phyloP scores from a whole-genome alignment of 2,888 invertebrate species.

The Aphodius sticticus region DNA sequence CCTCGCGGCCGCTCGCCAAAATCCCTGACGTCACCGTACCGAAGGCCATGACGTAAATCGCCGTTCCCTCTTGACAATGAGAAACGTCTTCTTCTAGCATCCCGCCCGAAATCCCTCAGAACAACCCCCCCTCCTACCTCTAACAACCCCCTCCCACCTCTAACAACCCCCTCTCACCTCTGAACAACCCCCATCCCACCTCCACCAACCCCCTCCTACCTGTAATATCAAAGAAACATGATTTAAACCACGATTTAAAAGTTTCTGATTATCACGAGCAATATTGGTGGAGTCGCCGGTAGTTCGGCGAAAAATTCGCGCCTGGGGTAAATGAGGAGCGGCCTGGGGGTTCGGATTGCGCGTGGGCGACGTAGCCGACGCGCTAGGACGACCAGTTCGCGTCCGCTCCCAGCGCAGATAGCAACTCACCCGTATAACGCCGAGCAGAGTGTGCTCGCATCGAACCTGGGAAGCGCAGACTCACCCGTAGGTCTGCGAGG shows the following conservation, averaged over 20 bases:
- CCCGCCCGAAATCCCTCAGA: neutral
- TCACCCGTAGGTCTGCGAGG: neutral
- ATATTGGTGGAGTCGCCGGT: too few species aligned
- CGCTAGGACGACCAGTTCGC: slow-evolving; percentile 59
- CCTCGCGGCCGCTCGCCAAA: neutral
- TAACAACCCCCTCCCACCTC: too few species aligned
- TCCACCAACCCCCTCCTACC: neutral
- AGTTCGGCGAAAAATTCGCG: neutral
- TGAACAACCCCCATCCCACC: too few species aligned
- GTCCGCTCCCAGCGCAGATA: slow-evolving; percentile 56
- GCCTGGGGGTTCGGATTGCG: slow-evolving; percentile 45
- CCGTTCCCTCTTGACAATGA: neutral
- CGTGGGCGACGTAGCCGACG: slow-evolving; percentile 46
- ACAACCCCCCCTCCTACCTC: too few species aligned
- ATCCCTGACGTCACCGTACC: neutral
- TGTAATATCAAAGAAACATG: neutral
- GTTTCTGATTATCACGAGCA: neutral
- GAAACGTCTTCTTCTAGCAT: neutral
- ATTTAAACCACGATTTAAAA: neutral
- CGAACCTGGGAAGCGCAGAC: neutral
- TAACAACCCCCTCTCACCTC: neutral
- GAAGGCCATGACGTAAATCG: neutral
- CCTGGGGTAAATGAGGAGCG: slow-evolving; percentile 55
- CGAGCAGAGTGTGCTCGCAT: neutral
- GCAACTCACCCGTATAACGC: slow-evolving; percentile 39